phyloP scores from a whole-genome alignment of 2,797 vertebrate species.

The Lophius americanus region DNA sequence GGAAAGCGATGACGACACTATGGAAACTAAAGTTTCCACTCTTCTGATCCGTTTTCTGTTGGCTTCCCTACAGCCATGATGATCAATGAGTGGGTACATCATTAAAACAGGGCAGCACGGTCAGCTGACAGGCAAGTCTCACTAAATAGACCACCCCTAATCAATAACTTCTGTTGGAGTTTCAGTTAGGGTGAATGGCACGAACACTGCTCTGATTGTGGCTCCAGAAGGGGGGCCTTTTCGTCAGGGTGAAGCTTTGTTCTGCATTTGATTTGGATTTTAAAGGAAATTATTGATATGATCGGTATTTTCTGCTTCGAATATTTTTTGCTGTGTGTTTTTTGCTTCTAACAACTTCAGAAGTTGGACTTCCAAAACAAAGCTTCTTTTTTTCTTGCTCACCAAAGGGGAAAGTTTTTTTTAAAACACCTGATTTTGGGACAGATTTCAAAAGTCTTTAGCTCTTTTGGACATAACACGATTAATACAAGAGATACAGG shows the following conservation, averaged over 20 bases:
- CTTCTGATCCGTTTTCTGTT: slow-evolving; percentile 19
- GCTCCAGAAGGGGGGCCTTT: slow-evolving; percentile 6
- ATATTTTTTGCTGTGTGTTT: slow-evolving; percentile 1
- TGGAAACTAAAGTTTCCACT: slow-evolving; percentile 34
- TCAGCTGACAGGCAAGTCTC: slow-evolving; percentile 25
- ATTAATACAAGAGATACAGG: neutral
- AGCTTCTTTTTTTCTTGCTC: neutral
- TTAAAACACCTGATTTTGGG: neutral
- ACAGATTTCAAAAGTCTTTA: neutral
- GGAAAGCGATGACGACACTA: slow-evolving; percentile 24
- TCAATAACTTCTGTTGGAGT: slow-evolving; percentile 45
- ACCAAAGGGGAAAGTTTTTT: neutral
- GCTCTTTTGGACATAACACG: slow-evolving; percentile 7
- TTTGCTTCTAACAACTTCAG: neutral
- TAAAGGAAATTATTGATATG: neutral
- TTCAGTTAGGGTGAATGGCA: slow-evolving; percentile 17
- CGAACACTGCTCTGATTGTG: slow-evolving; percentile 16
- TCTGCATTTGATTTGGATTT: slow-evolving; percentile 13
- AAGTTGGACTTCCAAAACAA: slow-evolving; percentile 1
- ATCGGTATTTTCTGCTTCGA: neutral
- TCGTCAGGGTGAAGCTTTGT: neutral
- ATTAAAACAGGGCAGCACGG: slow-evolving; percentile 56
- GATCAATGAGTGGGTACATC: slow-evolving; percentile 63
- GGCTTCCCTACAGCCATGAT: slow-evolving; percentile 30
- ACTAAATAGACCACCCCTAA: slow-evolving; percentile 35